Base-by-base conservation (phyloP, 2,113 vertebrate genomes). In the Perca schrenkii region DNA sequence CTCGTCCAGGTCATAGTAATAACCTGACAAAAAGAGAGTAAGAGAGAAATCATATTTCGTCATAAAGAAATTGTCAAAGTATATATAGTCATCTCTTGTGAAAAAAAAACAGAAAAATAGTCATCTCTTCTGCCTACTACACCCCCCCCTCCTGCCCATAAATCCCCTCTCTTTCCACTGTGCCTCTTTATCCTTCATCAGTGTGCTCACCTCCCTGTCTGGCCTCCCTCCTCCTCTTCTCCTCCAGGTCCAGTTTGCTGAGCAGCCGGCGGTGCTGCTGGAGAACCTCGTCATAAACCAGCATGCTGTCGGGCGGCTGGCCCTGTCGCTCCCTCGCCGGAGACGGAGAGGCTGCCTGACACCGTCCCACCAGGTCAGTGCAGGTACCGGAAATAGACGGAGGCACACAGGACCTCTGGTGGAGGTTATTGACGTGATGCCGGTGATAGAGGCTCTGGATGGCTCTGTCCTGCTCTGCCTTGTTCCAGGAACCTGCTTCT, bases 231-330 rank as follows among this genome's bases (percentile, higher is more conserved):
- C 98, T 95, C 88, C 96, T 93, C 40, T 94, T 97, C 91, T 99
- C 98, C 90, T 99, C 98, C 90, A 99, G 91, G 94, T 99, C 98
- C 21, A 99, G 94, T 70, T 99, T 99, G 95, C 98, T 99, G 94
- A 99, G 95, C 76, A 99, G 96, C 70, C 90, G 93, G 40, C 98
- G 95, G 82, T 98, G 97, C 93, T 97, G 98, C 91, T 98, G 97
- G 58, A 99, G 94, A 16, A 96, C 96, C 90, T 99, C 97, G 0
- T 99, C 98, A 0, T 97, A 99, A 85, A 99, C 93, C 86, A 97
- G 58, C 79, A 77, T 72, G 76, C 52, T 87, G 79, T 87, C 79
- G 5, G 88, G 96, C 61, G 93, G 91, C 2, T 95, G 93, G 82
- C 96, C 95, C 0, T 94, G 95, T 12, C 83, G 82, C 22, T 91